Evolutionary conservation across 2,797 vertebrate species (phyloP).

Genomic region (Microtus agrestis): DNA sequence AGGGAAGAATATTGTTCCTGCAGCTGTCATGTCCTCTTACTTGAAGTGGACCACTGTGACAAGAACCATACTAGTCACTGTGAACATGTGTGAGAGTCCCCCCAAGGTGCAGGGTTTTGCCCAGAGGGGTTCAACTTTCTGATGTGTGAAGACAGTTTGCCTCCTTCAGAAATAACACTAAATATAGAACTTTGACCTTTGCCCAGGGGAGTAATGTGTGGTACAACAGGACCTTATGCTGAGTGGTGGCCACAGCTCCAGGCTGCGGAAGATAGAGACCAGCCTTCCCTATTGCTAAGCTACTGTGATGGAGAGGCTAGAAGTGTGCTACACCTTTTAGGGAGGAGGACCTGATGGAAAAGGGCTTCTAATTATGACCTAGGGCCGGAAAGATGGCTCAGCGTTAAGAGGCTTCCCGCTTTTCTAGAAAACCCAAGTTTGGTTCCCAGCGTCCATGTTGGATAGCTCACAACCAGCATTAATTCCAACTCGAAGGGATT

Average conservation of each 20-base stretch:
- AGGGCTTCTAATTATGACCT: background rate
- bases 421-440: background rate
- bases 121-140: background rate
- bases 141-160: background rate
- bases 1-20: background rate
- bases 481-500: background rate
- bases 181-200: background rate
- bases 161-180: background rate
- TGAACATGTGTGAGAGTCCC: background rate
- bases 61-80: background rate
- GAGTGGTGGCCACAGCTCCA: background rate
- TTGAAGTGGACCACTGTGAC: background rate
- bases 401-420: background rate
- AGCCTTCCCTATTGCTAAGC: background rate
- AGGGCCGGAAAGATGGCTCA: background rate
- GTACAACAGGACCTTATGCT: background rate
- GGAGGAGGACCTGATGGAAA: background rate
- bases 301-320: background rate
- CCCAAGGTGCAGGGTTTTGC: background rate
- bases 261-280: too few species aligned
- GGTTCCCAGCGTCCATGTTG: background rate
- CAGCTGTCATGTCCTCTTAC: background rate
- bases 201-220: background rate
- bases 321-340: background rate
- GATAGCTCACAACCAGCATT: background rate